Evolutionary conservation across 1,140 invertebrate genomes (phyloP), one percentile per base, ranked within the genome.

Genomic region (Asobara japonica): DNA sequence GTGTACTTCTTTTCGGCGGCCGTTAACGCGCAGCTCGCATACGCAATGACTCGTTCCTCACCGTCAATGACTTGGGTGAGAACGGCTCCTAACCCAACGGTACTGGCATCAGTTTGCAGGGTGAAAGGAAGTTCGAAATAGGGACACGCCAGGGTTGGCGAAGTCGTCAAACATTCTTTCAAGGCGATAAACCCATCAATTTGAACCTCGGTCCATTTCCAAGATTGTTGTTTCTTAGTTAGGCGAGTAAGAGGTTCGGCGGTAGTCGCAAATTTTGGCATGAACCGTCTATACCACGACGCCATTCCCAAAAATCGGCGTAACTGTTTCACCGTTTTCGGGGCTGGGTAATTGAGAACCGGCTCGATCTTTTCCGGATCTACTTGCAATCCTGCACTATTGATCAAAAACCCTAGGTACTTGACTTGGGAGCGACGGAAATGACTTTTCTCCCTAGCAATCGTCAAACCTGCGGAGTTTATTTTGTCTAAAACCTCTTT

Each of bases 221-320:
- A 45, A n/a, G 41, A 16, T n/a, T 45, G 41, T n/a, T 45, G 8
- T 45, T 45, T 13, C 41, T 3, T 16, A n/a, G 41, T 45, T 3
- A 45, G 8, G 31, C 31, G 31, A 6, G 31, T 10, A 3, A 89
- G 67, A 0, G 86, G 84, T 45, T 80, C 74, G 0, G 79, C 67
- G 1, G 81, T 65, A 16, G 71, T 70, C 0, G 83, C 70, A 18
- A 82, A 81, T 18, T 82, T 65, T 0, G 74, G 74, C 20, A 87
- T 80, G 65, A 86, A 88, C 5, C n/a, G 67, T 3, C 84, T 72
- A 51, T 86, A 88, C 69, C 79, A 87, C 1, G 78, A 79, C 0
- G 74, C 36, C 18, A 87, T 73, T 0, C 84, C 85, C 5, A 86
- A 36, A 68, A 86, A 86, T 25, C 74, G 62, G 41, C 82, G 79